Percentiles rank a stretch among this genome's conserved stretches.
Evolutionary conservation across 2,888 invertebrate species (phyloP).

Genomic region (Lithophane semibrunnea): DNA sequence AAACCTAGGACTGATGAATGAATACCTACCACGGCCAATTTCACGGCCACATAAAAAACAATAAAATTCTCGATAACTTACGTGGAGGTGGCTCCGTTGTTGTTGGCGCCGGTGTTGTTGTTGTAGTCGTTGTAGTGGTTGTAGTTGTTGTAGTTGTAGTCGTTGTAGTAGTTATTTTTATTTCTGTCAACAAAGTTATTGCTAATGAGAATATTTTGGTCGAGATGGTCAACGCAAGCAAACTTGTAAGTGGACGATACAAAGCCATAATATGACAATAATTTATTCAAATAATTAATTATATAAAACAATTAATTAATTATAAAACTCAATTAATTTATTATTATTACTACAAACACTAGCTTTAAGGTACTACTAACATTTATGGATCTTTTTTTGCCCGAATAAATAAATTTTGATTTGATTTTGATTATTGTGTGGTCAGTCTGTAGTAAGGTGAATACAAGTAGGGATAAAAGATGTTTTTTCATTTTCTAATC

Average conservation of each 20-base stretch:
- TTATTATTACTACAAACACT: no score
- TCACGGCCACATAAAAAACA: not conserved
- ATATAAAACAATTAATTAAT: no score
- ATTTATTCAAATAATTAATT: no score
- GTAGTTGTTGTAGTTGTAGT: slow-evolving; percentile 86
- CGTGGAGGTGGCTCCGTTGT: slow-evolving; percentile 83
- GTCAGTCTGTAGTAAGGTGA: not conserved
- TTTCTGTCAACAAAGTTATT: slow-evolving; percentile 76
- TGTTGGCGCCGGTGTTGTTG: slow-evolving; percentile 80
- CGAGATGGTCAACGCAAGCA: not conserved
- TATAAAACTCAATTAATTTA: no score
- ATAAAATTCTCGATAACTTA: slow-evolving; percentile 70
- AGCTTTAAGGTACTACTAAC: no score
- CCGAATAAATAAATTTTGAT: no score
- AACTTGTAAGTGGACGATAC: not conserved
- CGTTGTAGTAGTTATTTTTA: slow-evolving; percentile 86
- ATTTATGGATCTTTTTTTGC: no score
- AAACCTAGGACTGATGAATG: not conserved
- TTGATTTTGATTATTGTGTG: no score
- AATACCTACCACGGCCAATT: not conserved
- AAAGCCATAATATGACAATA: no score
- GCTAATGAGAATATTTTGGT: not conserved
- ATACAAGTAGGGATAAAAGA: not conserved
- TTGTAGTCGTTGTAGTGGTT: slow-evolving; percentile 84
- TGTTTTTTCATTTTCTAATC: not conserved